A percentile compares a stretch with the other conserved stretches of the same genome.
Conservation (phyloP, 2,888 invertebrate species). For the Parochlus steinenii region DNA sequence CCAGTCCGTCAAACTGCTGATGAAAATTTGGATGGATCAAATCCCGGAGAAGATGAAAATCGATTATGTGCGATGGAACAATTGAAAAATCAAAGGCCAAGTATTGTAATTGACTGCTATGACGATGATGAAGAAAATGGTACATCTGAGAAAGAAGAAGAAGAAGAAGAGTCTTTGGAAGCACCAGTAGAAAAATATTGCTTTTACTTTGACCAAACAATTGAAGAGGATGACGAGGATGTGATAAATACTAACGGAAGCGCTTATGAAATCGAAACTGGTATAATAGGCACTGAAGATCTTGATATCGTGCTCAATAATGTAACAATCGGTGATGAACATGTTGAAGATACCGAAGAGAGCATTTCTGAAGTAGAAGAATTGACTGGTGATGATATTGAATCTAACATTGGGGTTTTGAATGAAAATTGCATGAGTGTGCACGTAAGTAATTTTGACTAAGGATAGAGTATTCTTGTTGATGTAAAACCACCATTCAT, state of each 20-base stretch:
- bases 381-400: not conserved
- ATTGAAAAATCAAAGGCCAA: conserved; percentile 9
- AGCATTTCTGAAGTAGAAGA: not conserved
- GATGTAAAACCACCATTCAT: not conserved
- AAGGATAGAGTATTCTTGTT: no score
- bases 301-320: no score
- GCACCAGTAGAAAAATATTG: conserved; percentile 9
- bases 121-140: conserved; percentile 6
- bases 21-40: no score
- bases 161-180: not conserved
- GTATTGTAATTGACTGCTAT: conserved; percentile 10
- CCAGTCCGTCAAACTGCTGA: no score
- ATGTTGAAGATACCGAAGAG: not conserved
- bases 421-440: conserved; percentile 11
- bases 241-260: not conserved
- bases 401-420: conserved; percentile 1
- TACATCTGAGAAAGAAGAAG: not conserved
- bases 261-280: not conserved
- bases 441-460: conserved; percentile 10
- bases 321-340: no score
- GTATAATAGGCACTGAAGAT: no score
- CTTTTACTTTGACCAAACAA: conserved; percentile 11
- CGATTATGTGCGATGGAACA: no score
- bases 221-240: conserved; percentile 9
- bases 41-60: conserved; percentile 1